Conservation (phyloP, 64 coral and sea anemone species). For the Platygyra sinensis region DNA sequence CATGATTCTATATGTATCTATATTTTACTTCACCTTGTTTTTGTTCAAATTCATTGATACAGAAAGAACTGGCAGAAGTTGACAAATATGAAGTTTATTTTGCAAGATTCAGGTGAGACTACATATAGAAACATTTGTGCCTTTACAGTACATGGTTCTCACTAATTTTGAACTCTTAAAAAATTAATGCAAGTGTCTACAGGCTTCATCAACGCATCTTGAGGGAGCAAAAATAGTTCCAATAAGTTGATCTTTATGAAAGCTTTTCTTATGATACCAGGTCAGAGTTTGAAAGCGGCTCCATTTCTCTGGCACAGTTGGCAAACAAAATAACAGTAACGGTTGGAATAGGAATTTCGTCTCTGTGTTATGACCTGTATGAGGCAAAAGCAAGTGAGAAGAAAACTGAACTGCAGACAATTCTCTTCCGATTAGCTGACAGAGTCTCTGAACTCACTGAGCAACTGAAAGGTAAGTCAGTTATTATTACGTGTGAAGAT, state of each 20-base stretch:
- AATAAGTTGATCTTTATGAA: neutral
- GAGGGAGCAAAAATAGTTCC: too few relatives aligned
- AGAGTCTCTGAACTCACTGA: slow-evolving; percentile 66
- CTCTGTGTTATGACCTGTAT: slow-evolving; percentile 70
- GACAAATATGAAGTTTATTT: slow-evolving; percentile 82
- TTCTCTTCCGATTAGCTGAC: slow-evolving; percentile 85
- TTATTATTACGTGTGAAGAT: too few relatives aligned
- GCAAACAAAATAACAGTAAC: slow-evolving; percentile 71
- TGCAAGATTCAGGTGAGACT: slow-evolving; percentile 74
- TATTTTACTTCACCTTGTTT: neutral
- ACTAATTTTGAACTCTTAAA: too few relatives aligned
- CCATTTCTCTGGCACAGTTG: slow-evolving; percentile 37
- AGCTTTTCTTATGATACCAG: slow-evolving; percentile 2
- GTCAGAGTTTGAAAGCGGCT: slow-evolving; percentile 69
- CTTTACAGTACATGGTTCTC: too few relatives aligned
- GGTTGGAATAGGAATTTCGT: slow-evolving; percentile 47
- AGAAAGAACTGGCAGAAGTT: slow-evolving; percentile 76
- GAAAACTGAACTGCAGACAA: slow-evolving; percentile 74
- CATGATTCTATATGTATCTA: too few relatives aligned
- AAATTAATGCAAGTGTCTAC: too few relatives aligned
- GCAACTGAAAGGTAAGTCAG: slow-evolving; percentile 69
- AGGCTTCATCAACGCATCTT: too few relatives aligned
- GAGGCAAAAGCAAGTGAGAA: slow-evolving; percentile 74
- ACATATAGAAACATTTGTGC: too few relatives aligned
- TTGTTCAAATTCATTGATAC: slow-evolving; percentile 10